Base-by-base conservation (phyloP, 2,797 vertebrate species). In the Decapterus maruadsi region DNA sequence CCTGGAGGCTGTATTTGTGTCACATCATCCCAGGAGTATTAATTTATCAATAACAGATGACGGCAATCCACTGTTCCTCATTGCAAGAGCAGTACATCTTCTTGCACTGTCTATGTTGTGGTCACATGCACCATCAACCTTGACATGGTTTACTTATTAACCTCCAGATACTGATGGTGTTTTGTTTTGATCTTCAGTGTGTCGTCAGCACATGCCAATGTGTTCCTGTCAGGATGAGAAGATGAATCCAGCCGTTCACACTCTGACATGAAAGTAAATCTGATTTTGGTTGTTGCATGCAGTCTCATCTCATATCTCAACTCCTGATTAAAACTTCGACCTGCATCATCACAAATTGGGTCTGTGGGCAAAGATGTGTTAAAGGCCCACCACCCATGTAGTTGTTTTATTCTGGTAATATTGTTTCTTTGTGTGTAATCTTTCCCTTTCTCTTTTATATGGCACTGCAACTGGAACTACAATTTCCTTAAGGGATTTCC, bases 121-220 rank as follows among this genome's bases (percentile, higher is more conserved):
- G 68, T 75, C 22, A 51, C 43, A 43, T 29, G 11, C 17, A 45
- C 36, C 20, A 26, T 26, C 26, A 45, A 69, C 83, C 77, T 61
- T 74, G 61, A 79, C 46, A 71, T 6, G 38, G 79, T 61, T 90
- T 86, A 91, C 72, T 83, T 34, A 92, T 90, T 88, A 85, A 89
- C 86, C 67, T 65, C 12, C n/a, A 36, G 54, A 74, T 40, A 68
- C 70, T 4, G 45, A 55, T 8, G 11, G 62, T 58, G 38, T 36
- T 79, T 66, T 50, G 26, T 34, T 34, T 34, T 34, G 6, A 46
- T 36, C 31, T 79, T 56, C 42, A 20, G 6, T 38, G 36, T 45
- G 53, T 13, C 38, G 54, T 70, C 53, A 70, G 34, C 2, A 0
- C 63, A 83, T 75, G 70, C 65, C 82, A 72, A 54, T 59, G 71